Percentiles rank a stretch among this genome's conserved stretches.
Conservation (phyloP, 1,140 invertebrate genomes). For the Tribolium castaneum region DNA sequence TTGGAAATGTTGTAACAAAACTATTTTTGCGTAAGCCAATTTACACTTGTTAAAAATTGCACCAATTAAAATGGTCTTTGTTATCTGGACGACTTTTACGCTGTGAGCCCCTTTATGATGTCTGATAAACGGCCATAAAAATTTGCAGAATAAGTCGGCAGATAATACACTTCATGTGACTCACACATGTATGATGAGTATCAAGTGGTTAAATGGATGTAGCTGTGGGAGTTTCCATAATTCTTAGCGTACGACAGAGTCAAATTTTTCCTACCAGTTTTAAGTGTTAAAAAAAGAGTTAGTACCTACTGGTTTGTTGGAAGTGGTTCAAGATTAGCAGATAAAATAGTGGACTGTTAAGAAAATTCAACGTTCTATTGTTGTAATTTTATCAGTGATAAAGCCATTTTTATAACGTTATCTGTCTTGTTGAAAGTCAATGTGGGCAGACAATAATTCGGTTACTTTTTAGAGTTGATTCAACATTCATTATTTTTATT, state of each 20-base stretch:
- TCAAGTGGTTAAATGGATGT: constrained; percentile 14
- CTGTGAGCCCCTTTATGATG: not conserved
- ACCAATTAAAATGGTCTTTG: not conserved
- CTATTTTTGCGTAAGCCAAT: not conserved
- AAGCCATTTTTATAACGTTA: not conserved
- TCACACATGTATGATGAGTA: constrained; percentile 23
- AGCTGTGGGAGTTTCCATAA: constrained; percentile 7
- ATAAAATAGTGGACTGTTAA: not conserved
- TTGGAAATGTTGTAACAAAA: not conserved
- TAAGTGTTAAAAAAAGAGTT: not conserved
- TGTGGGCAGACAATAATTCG: too few relatives aligned
- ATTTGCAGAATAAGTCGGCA: not conserved
- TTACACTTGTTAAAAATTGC: not conserved
- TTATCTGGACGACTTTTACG: not conserved
- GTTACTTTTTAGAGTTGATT: too few relatives aligned
- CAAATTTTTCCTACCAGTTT: not conserved
- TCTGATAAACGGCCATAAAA: not conserved
- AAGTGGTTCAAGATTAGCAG: too few relatives aligned
- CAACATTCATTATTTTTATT: too few relatives aligned
- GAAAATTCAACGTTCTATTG: not conserved
- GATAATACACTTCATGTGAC: constrained; percentile 13
- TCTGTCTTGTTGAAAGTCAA: too few relatives aligned
- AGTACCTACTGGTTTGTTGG: not conserved
- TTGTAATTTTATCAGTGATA: not conserved
- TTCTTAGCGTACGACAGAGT: not conserved